Percentiles rank a stretch among this genome's conserved stretches.
phyloP scores from a whole-genome alignment of 2,797 vertebrate species.

The Parauchenoglanis ngamensis region DNA sequence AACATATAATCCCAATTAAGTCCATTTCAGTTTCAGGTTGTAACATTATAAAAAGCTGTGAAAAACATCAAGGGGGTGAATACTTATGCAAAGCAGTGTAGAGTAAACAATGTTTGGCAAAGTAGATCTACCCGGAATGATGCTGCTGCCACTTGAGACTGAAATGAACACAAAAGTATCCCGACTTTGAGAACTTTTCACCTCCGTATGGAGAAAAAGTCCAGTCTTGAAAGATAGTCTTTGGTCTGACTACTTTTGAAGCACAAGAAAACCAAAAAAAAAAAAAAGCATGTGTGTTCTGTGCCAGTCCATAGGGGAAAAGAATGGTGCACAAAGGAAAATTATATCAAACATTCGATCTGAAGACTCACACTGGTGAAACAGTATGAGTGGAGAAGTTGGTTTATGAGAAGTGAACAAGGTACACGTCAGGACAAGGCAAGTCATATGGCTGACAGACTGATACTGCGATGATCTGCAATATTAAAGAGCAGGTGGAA shows the following conservation, averaged over 20 bases:
- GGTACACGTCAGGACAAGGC: constrained; percentile 3
- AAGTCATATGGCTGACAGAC: background rate
- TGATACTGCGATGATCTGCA: constrained; percentile 24
- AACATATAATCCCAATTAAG: background rate
- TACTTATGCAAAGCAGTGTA: background rate
- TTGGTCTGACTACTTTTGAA: constrained; percentile 49
- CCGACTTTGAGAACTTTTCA: constrained; percentile 44
- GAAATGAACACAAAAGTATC: constrained; percentile 32
- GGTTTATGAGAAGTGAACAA: background rate
- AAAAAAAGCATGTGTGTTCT: background rate
- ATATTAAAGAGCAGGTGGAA: constrained; percentile 27
- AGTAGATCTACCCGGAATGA: background rate
- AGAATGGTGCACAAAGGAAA: constrained; percentile 20
- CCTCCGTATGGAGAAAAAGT: background rate
- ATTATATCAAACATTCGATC: constrained; percentile 13
- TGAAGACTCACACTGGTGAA: constrained; percentile 19
- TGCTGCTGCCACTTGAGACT: background rate
- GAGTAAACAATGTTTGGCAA: background rate
- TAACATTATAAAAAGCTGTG: background rate
- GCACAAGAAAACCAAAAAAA: constrained; percentile 26
- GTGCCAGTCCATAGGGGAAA: background rate
- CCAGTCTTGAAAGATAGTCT: constrained; percentile 47
- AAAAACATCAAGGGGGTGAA: constrained; percentile 1
- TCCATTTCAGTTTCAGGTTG: background rate
- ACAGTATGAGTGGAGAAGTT: constrained; percentile 15